A percentile compares a stretch with the other conserved stretches of the same genome.
Conservation (phyloP, 2,797 vertebrate species). For the Phyllotis vaccarum region DNA sequence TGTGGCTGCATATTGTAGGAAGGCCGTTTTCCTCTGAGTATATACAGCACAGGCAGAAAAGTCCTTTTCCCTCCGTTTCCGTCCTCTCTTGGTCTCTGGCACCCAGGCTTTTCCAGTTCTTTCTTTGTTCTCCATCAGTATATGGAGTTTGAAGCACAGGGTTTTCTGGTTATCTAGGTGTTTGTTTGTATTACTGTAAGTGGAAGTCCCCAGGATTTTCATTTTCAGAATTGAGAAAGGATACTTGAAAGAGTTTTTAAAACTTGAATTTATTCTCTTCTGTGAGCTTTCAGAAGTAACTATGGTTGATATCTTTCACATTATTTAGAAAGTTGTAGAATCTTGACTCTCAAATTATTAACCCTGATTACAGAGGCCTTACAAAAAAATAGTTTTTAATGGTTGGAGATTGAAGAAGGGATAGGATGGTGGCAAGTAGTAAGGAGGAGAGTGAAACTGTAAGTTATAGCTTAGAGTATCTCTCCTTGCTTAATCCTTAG, state of each 20-base stretch:
- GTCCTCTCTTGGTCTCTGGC: slow-evolving; percentile 32
- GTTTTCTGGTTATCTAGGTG: slow-evolving; percentile 46
- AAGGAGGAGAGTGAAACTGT: not conserved
- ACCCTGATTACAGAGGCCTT: not conserved
- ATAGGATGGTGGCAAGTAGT: not conserved
- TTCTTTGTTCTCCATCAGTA: not conserved
- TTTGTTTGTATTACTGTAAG: not conserved
- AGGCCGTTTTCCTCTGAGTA: not conserved
- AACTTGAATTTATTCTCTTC: not conserved
- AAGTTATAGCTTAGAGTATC: not conserved
- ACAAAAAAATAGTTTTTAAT: not conserved
- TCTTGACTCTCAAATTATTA: slow-evolving; percentile 38
- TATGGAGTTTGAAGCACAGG: not conserved
- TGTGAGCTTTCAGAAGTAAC: slow-evolving; percentile 44
- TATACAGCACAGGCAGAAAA: not conserved
- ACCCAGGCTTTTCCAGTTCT: slow-evolving; percentile 65
- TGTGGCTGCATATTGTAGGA: not conserved
- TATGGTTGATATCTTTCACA: slow-evolving; percentile 26
- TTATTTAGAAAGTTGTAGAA: not conserved
- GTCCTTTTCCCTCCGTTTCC: not conserved
- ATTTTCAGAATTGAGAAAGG: slow-evolving; percentile 61
- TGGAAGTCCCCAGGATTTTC: slow-evolving; percentile 69
- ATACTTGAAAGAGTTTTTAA: slow-evolving; percentile 18
- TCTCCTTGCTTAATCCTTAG: slow-evolving; percentile 28
- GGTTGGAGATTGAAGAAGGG: not conserved